Conservation (phyloP, 2,113 vertebrate genomes). For the Syngnathoides biaculeatus region DNA sequence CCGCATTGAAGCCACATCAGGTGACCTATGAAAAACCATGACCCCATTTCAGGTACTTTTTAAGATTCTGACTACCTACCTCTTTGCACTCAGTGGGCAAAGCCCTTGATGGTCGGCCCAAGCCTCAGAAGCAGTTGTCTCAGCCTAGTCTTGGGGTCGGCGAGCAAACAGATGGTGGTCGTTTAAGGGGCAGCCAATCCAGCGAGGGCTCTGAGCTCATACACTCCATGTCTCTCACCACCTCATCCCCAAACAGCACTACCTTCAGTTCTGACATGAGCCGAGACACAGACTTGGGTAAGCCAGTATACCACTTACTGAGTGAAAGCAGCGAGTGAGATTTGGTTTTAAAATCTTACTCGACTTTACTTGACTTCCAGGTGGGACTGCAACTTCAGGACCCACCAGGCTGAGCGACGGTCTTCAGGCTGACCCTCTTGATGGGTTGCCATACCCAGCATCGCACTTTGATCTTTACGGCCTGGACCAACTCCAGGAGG, state of each 20-base stretch:
- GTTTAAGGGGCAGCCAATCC: conserved; percentile 76
- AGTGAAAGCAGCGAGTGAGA: neutral
- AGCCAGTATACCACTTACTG: conserved; percentile 9
- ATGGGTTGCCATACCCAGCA: conserved; percentile 74
- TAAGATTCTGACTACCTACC: neutral
- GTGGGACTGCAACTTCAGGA: conserved; percentile 48
- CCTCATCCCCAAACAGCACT: conserved; percentile 66
- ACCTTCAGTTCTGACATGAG: conserved; percentile 73
- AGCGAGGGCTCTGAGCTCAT: conserved; percentile 78
- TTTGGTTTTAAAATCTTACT: neutral
- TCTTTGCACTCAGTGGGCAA: conserved; percentile 74
- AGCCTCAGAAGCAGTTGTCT: conserved; percentile 83
- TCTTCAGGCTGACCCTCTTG: conserved; percentile 73
- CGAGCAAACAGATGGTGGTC: conserved; percentile 77
- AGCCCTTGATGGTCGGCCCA: conserved; percentile 79
- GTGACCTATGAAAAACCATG: conserved; percentile 63
- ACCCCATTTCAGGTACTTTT: neutral
- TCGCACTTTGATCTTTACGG: conserved; percentile 78
- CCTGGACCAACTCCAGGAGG: conserved; percentile 87
- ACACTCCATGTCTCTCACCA: conserved; percentile 65
- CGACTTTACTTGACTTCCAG: conserved; percentile 5
- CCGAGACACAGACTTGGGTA: conserved; percentile 66
- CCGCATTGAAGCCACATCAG: conserved; percentile 81
- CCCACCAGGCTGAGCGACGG: conserved; percentile 76
- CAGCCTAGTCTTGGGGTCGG: conserved; percentile 75